These are phyloP conservation scores for Dryocosmus kuriphilus DNA, from an alignment of 2,888 invertebrate species.

Conservation along the genomic window DNA sequence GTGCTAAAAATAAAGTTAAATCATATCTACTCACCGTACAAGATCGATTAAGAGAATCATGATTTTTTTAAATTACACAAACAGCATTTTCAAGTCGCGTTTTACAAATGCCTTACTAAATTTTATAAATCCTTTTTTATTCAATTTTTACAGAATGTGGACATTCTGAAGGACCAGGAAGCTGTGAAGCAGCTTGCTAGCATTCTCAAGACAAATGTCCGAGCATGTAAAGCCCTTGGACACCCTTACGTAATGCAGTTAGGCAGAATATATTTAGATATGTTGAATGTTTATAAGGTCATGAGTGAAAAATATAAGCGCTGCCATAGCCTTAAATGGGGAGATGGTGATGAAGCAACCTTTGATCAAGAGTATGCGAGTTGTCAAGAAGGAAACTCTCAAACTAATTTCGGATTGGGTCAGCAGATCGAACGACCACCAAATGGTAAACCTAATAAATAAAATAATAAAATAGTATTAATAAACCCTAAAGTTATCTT, in stretches of 20 bases:
- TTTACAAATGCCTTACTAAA: no score
- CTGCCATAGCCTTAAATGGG: conserved; percentile 95
- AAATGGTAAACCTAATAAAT: conserved; percentile 81
- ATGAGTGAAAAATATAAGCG: conserved; percentile 96
- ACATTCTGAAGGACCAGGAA: conserved; percentile 96
- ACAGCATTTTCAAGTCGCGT: no score
- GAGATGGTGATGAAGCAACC: conserved; percentile 98
- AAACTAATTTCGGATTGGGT: conserved; percentile 99
- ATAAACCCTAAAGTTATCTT: conserved; percentile 23
- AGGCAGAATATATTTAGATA: conserved; percentile 98
- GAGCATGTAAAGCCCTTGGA: conserved; percentile 98
- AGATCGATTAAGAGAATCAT: no score
- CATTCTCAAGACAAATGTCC: conserved; percentile 98
- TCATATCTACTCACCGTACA: no score
- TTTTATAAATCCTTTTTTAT: no score
- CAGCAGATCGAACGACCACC: conserved; percentile 92
- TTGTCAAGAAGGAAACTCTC: conserved; percentile 98
- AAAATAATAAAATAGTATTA: background rate
- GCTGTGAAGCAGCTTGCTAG: conserved; percentile 98
- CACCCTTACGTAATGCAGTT: conserved; percentile 97
- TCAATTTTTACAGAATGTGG: conserved; percentile 85
- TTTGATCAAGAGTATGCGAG: conserved; percentile 97
- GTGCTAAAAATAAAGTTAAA: no score
- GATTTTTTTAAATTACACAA: no score
- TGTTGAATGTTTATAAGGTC: conserved; percentile 98